Percentiles rank a stretch among this genome's conserved stretches.
Conservation (phyloP, 2,888 invertebrate genomes). For the Ennomos erosarius region DNA sequence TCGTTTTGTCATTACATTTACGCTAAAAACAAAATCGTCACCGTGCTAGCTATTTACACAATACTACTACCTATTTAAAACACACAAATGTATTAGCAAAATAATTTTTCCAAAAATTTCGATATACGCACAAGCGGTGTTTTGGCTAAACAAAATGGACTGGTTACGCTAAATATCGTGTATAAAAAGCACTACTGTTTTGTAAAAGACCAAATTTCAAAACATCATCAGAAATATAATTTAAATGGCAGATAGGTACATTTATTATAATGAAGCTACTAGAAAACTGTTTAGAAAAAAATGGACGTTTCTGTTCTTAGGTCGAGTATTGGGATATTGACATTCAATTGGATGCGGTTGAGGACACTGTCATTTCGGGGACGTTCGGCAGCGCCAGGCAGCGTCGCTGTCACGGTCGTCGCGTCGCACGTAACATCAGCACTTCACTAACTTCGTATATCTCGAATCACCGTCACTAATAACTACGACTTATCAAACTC, state of each 20-base stretch:
- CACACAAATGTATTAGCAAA: slow-evolving; percentile 78
- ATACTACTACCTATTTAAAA: slow-evolving; percentile 61
- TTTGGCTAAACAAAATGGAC: slow-evolving; percentile 85
- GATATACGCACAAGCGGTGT: slow-evolving; percentile 75
- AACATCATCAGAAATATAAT: slow-evolving; percentile 81
- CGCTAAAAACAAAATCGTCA: slow-evolving; percentile 60
- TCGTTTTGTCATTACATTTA: slow-evolving; percentile 54
- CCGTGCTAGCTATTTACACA: slow-evolving; percentile 64
- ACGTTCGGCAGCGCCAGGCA: slow-evolving; percentile 41
- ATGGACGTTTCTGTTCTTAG: slow-evolving; percentile 84
- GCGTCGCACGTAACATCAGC: slow-evolving; percentile 49
- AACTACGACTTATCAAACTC: slow-evolving; percentile 69
- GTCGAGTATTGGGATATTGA: slow-evolving; percentile 80
- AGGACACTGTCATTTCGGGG: slow-evolving; percentile 58
- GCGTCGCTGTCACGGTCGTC: slow-evolving; percentile 35
- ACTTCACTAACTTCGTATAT: slow-evolving; percentile 43
- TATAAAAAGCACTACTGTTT: slow-evolving; percentile 83
- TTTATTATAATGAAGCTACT: slow-evolving; percentile 75
- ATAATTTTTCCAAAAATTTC: slow-evolving; percentile 73
- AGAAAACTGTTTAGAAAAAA: slow-evolving; percentile 81
- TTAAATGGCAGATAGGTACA: slow-evolving; percentile 69
- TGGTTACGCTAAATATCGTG: slow-evolving; percentile 79
- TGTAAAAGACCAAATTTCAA: slow-evolving; percentile 81
- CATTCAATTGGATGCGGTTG: slow-evolving; percentile 72
- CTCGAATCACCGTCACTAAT: slow-evolving; percentile 48